Evolutionary conservation across 2,888 invertebrate species (phyloP), one percentile per base, ranked within the genome.

Genomic region (Eurytoma californica): DNA sequence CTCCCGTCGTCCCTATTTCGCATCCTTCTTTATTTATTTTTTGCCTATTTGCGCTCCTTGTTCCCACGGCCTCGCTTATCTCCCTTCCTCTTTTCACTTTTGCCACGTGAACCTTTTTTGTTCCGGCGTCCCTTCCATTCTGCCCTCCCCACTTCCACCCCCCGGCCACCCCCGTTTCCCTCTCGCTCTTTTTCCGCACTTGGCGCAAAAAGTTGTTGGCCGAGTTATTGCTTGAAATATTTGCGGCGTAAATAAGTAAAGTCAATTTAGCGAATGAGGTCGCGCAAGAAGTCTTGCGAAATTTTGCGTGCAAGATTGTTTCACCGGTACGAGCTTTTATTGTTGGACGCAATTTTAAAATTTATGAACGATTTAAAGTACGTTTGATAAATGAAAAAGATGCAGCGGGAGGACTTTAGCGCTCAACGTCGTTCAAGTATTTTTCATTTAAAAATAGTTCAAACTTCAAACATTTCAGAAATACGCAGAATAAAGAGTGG

Each of bases 1-100:
- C 65, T 57, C 39, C 79, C 79, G 66, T 57, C 68, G 39, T 30
- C 13, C 53, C 49, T 69, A 18, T 73, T 69, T 58, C 58, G 39
- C 72, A 78, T 76, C 66, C 69, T 68, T 75, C 66, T 81, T 79
- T 79, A 75, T 68, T 72, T 79, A 79, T 79, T 79, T 68, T 70
- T 70, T 55, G 61, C 74, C 77, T 79, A 74, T 77, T 81, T 79
- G 68, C 81, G 14, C 70, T 78, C 68, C 70, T 74, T 77, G 66
- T 77, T 74, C 68, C 77, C 72, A 51, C 67, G 49, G 66, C 72
- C 67, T 20, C 70, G 80, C 81, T 16, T 60, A 51, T 13, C 14
- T 51, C 51, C 51, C 47, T 49, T 20, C 58, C 69, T 39, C 39
- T 7, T 47, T 79, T 61, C 49, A 53, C 67, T 18, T 67, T 18